A percentile compares a stretch with the other conserved stretches of the same genome.
These are phyloP conservation scores for Bubo blakistoni DNA, from an alignment of 2,113 vertebrate species.

Conservation along the genomic window DNA sequence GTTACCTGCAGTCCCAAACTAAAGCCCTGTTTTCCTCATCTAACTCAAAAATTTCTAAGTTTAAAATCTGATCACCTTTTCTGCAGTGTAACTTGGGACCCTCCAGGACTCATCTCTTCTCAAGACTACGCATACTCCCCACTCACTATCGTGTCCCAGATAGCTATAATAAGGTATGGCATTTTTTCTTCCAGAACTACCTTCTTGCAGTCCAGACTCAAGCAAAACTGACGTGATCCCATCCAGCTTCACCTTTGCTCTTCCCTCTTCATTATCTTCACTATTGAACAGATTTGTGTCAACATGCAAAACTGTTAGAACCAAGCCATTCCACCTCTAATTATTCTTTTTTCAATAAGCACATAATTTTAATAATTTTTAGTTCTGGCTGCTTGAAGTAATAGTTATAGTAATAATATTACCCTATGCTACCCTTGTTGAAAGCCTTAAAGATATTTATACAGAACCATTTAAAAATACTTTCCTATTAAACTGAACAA, in stretches of 20 bases:
- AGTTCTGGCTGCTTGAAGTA: not conserved
- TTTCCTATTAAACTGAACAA: not conserved
- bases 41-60: not conserved
- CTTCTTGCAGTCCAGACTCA: not conserved
- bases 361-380: not conserved
- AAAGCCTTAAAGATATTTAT: not conserved
- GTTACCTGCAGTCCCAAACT: not conserved
- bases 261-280: not conserved
- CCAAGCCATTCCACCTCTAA: not conserved
- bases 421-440: not conserved
- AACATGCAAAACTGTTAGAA: not conserved
- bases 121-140: not conserved
- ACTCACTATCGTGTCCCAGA: not conserved
- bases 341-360: not conserved
- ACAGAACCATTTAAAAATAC: not conserved
- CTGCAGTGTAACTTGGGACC: not conserved
- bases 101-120: fast-evolving
- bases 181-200: not conserved
- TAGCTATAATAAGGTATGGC: not conserved
- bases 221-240: not conserved
- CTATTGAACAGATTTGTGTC: not conserved
- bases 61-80: not conserved
- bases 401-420: not conserved
- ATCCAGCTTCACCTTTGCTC: not conserved
- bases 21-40: not conserved